These are phyloP conservation scores for Penaeus japonicus DNA, from an alignment of 1,140 invertebrate genomes.

Conservation along the genomic window DNA sequence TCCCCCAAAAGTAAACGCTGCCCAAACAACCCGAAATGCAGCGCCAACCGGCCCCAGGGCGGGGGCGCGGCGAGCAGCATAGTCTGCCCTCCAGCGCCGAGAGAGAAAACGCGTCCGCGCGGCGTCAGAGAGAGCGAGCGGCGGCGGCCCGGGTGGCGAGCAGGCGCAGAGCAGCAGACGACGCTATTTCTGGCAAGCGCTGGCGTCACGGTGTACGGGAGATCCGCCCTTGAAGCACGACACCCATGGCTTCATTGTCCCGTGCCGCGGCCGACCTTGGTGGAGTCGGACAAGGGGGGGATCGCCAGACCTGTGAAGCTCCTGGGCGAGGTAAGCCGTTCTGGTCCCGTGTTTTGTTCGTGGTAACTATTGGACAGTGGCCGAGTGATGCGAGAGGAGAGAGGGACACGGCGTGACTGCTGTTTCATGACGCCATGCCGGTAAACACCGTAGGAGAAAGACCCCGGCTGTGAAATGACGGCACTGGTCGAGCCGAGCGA, in stretches of 20 bases:
- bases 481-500: too few species aligned
- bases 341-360: neutral
- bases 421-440: too few species aligned
- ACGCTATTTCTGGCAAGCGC: constrained; percentile 41
- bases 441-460: too few species aligned
- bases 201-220: neutral
- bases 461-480: too few species aligned
- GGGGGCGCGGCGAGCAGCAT: too few species aligned
- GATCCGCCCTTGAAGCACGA: constrained; percentile 25
- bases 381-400: neutral
- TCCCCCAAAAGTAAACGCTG: too few species aligned
- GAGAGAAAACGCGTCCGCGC: neutral
- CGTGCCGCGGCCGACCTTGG: constrained; percentile 25
- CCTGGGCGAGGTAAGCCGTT: constrained; percentile 38
- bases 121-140: neutral
- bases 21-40: too few species aligned
- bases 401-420: neutral
- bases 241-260: neutral
- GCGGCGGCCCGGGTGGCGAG: neutral
- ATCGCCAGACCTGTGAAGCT: constrained; percentile 42
- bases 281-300: constrained; percentile 52
- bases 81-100: neutral
- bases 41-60: too few species aligned
- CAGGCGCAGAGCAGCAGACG: constrained; percentile 49
- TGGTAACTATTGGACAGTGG: neutral